Conservation (phyloP, 2,113 vertebrate species). For the Actenoides hombroni region DNA sequence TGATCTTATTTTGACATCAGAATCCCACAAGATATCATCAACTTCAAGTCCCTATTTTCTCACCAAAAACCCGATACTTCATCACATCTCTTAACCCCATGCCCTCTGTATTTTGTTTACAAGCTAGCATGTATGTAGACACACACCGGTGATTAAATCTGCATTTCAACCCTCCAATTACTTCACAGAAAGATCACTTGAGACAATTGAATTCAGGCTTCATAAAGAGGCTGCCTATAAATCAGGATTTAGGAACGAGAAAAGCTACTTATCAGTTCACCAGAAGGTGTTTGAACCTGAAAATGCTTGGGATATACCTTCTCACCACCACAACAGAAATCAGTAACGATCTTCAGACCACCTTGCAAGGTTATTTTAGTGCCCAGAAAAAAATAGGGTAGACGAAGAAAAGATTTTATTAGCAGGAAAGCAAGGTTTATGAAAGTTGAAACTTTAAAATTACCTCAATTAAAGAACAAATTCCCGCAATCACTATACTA, state of each 20-base stretch:
- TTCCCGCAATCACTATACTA: not conserved
- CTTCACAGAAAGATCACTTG: conserved; percentile 2
- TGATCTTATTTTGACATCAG: not conserved
- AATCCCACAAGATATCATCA: not conserved
- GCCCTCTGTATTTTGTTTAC: not conserved
- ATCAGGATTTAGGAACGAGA: not conserved
- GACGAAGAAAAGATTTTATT: not conserved
- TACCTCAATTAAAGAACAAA: not conserved
- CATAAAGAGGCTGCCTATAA: not conserved
- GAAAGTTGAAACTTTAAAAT: not conserved
- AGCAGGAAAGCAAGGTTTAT: not conserved
- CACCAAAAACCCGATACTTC: not conserved
- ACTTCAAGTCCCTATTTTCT: not conserved
- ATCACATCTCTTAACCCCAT: not conserved
- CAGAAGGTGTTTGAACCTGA: not conserved
- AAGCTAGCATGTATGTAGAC: not conserved
- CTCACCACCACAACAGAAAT: not conserved
- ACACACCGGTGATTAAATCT: not conserved
- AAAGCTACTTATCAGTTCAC: conserved; percentile 29
- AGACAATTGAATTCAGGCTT: conserved; percentile 19
- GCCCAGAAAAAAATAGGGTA: not conserved
- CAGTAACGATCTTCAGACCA: not conserved
- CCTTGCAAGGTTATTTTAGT: not conserved
- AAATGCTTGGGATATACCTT: not conserved
- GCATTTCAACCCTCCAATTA: conserved; percentile 24